Evolutionary conservation across 2,888 invertebrate species (phyloP).

Genomic region (Rhogogaster chlorosoma): DNA sequence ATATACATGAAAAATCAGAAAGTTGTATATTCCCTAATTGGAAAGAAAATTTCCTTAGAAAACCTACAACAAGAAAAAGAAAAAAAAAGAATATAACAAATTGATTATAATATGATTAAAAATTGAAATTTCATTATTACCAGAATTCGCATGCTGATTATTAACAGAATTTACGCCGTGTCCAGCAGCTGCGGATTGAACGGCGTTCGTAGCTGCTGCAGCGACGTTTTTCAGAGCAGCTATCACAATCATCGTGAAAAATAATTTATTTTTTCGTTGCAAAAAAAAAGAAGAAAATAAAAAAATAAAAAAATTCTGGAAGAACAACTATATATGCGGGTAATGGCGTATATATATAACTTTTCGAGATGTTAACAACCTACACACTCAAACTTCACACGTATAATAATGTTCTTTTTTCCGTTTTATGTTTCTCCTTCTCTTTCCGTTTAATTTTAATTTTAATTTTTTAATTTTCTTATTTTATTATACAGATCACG

Average conservation of each 20-base stretch:
- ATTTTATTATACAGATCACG: background rate
- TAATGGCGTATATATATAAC: background rate
- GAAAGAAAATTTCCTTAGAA: background rate
- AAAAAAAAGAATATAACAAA: background rate
- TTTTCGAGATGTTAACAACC: background rate
- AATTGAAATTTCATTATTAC: constrained; percentile 59
- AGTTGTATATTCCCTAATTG: background rate
- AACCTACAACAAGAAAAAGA: background rate
- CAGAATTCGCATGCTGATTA: constrained; percentile 63
- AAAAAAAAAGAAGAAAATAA: no score
- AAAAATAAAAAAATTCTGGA: background rate
- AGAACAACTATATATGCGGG: background rate
- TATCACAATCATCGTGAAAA: constrained; percentile 70
- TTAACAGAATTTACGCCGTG: constrained; percentile 43
- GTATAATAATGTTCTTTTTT: background rate
- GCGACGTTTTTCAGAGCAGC: constrained; percentile 74
- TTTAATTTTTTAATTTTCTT: background rate
- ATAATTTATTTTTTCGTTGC: background rate
- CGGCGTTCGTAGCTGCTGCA: constrained; percentile 72
- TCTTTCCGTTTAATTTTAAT: background rate
- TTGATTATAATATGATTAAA: background rate
- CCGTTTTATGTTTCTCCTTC: background rate
- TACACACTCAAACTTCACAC: background rate
- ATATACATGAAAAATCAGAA: background rate
- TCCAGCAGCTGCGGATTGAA: constrained; percentile 69